Base-by-base conservation (phyloP, 1,140 invertebrate species). In the Pararge aegeria region DNA sequence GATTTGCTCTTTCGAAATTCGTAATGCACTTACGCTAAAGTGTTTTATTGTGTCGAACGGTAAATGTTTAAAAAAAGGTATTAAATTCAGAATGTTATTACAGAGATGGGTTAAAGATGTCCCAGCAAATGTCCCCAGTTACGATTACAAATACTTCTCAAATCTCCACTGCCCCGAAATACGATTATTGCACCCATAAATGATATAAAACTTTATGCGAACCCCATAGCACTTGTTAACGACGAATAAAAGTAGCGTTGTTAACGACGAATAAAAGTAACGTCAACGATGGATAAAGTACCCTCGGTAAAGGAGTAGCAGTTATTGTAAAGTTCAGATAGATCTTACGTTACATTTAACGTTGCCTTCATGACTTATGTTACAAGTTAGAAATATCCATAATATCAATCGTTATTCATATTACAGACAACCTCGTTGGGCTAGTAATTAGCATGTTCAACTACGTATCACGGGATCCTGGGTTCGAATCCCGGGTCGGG, bases 181-280 rank as follows among this genome's bases (percentile, higher is more conserved):
- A 56, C 20, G 55, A 49, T 49, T 56, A 56, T 56, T 56, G 44
- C 27, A 21, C 2, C 46, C 16, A 37, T 49, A 49, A 56, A 37
- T 48, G 44, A 37, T 49, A 24, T 56, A 56, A 56, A 56, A 56
- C 44, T 56, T 56, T 34, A 56, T 56, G 42, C 12, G 20, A 6
- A 40, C 1, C 29, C 54, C 13, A 56, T 48, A 21, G 52, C 38
- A 44, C 21, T 44, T 56, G 55, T 49, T 49, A 56, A 49, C 44
- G 44, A 49, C 19, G 15, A 49, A 55, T 24, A 54, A 52, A 21
- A 21, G 30, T 13, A 52, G 7, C 38, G 1, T 42, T 3, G 27
- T 37, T 49, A 38, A 56, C 44, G 44, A 49, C 29, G 15, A 56
- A 55, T 40, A 53, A 52, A 21, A 37, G 50, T 21, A 52, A 21